A percentile compares a stretch with the other conserved stretches of the same genome.
These are phyloP conservation scores for Macrobrachium nipponense DNA, from an alignment of 1,140 invertebrate species.

Conservation along the genomic window DNA sequence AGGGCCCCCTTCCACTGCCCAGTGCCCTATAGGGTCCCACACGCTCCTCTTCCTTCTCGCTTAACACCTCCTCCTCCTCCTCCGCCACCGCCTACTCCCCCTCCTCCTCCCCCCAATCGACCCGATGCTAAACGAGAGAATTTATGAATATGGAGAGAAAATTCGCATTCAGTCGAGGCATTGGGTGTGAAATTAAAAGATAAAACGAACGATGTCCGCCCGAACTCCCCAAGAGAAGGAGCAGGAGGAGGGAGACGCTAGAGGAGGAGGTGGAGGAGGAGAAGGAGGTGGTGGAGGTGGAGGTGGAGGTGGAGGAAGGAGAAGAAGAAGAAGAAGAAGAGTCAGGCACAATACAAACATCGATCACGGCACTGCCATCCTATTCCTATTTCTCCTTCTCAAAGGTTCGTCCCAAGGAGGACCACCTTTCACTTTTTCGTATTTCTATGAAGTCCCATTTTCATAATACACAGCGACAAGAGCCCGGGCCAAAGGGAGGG, in stretches of 20 bases:
- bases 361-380: neutral
- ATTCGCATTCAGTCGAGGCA: conserved; percentile 53
- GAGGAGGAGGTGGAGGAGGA: neutral
- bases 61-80: conserved; percentile 3
- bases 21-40: neutral
- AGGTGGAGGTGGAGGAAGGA: neutral
- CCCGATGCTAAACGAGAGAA: conserved; percentile 57
- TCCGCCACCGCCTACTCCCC: neutral
- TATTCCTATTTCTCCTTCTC: neutral
- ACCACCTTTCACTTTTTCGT: no score
- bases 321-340: neutral
- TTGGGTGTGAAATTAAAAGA: conserved; percentile 61
- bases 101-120: conserved; percentile 37
- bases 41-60: conserved; percentile 13
- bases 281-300: neutral
- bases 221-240: conserved; percentile 26
- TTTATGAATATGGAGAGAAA: conserved; percentile 62
- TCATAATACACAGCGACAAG: neutral
- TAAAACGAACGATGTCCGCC: conserved; percentile 51
- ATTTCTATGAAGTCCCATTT: neutral
- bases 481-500: neutral
- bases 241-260: conserved; percentile 11
- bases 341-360: neutral
- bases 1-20: neutral
- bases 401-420: neutral